These are phyloP conservation scores for Hartigia nigra DNA, from an alignment of 2,888 invertebrate genomes.

Conservation along the genomic window DNA sequence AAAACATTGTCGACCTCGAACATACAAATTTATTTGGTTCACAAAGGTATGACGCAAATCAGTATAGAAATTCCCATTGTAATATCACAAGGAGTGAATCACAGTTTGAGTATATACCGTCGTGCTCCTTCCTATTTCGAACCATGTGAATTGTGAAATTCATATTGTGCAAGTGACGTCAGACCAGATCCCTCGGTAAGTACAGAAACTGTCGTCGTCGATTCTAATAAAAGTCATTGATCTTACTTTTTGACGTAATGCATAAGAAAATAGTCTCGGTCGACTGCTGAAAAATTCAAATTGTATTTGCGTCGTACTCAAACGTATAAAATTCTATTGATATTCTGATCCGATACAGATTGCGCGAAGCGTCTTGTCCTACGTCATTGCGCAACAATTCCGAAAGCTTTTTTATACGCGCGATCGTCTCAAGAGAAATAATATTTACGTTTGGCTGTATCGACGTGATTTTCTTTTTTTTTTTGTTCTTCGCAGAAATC, in stretches of 20 bases:
- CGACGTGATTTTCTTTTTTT: not conserved
- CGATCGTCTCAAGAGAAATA: not conserved
- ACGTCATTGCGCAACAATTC: not conserved
- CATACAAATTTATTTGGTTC: not conserved
- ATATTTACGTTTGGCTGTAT: not conserved
- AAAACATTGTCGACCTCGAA: not conserved
- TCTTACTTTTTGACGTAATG: not conserved
- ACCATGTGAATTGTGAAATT: not conserved
- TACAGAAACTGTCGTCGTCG: not conserved
- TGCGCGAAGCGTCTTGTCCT: not conserved
- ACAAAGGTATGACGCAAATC: not conserved
- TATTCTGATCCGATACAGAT: not conserved
- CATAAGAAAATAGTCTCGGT: not conserved
- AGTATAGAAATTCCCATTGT: not conserved
- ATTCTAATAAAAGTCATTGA: not conserved
- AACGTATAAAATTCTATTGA: not conserved
- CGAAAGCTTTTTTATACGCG: not conserved
- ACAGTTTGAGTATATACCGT: not conserved
- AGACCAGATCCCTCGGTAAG: not conserved
- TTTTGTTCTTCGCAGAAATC: not conserved
- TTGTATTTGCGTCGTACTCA: not conserved
- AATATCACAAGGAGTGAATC: not conserved
- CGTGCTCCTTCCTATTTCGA: not conserved
- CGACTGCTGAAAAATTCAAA: not conserved
- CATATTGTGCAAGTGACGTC: not conserved